Evolutionary conservation across 2,888 invertebrate species (phyloP).

Genomic region (Eupithecia subumbrata): DNA sequence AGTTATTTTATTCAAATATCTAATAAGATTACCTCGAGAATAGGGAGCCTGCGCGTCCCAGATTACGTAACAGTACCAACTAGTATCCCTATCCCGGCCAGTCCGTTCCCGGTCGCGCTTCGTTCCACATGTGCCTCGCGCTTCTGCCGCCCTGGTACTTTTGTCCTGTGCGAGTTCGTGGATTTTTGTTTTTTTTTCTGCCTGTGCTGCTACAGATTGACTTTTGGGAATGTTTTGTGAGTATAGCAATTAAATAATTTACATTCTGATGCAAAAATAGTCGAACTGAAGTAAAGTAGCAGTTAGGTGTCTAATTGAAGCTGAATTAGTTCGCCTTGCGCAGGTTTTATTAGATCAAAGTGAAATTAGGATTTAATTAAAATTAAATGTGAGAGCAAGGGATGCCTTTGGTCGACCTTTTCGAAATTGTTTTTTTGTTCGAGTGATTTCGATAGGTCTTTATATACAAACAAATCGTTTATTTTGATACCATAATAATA

Average conservation of each 20-base stretch:
- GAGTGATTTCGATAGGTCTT: background rate
- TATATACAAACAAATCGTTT: too few species aligned
- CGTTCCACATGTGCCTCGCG: conserved; percentile 37
- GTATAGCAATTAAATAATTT: background rate
- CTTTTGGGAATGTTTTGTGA: background rate
- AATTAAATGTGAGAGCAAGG: background rate
- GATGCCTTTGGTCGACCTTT: background rate
- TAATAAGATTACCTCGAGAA: conserved; percentile 6
- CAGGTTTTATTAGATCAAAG: conserved; percentile 3
- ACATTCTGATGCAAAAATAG: background rate
- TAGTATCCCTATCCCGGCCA: conserved; percentile 31
- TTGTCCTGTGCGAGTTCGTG: conserved; percentile 46
- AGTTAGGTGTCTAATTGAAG: background rate
- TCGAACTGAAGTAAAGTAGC: background rate
- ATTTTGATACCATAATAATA: too few species aligned
- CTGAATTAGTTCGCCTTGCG: background rate
- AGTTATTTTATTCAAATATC: conserved; percentile 4
- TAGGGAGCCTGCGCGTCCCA: conserved; percentile 18
- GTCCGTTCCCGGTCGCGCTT: conserved; percentile 46
- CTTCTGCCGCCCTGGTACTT: conserved; percentile 23
- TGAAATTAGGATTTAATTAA: background rate
- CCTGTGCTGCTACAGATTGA: background rate
- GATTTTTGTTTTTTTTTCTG: conserved; percentile 25
- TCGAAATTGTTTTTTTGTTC: background rate
- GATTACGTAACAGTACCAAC: background rate